Conservation (phyloP, 2,888 invertebrate genomes). For the Sesamia inferens region DNA sequence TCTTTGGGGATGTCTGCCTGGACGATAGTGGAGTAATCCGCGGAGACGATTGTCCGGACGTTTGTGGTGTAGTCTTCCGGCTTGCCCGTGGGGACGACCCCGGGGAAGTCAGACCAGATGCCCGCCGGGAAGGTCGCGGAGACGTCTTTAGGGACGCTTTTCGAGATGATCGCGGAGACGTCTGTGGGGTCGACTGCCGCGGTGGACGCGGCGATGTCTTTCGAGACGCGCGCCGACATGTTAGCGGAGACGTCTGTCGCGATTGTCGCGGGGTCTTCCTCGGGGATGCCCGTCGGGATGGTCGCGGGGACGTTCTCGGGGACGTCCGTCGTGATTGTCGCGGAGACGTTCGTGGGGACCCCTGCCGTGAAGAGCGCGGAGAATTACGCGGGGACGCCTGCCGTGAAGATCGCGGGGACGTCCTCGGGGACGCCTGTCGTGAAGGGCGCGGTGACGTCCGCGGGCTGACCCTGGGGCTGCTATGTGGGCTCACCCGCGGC, state of each 20-base stretch:
- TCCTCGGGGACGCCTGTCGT: slow-evolving; percentile 17
- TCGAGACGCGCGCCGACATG: not conserved
- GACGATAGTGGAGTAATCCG: slow-evolving; percentile 18
- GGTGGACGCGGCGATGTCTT: not conserved
- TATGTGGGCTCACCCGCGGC: slow-evolving; percentile 30
- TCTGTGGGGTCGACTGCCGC: not conserved
- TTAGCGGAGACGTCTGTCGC: not conserved
- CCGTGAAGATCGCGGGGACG: slow-evolving; percentile 4
- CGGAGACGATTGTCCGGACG: slow-evolving; percentile 3
- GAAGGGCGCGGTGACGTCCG: slow-evolving; percentile 28
- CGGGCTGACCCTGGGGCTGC: slow-evolving; percentile 40
- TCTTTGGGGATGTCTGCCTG: slow-evolving; percentile 16
- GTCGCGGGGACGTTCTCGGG: slow-evolving; percentile 8
- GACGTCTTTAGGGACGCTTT: not conserved
- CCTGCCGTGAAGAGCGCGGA: not conserved
- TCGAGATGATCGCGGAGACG: slow-evolving; percentile 1
- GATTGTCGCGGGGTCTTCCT: not conserved
- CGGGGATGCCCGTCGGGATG: slow-evolving; percentile 1
- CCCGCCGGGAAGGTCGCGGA: not conserved
- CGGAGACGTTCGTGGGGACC: slow-evolving; percentile 36
- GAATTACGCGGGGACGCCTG: slow-evolving; percentile 9
- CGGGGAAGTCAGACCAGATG: slow-evolving; percentile 1
- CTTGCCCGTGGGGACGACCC: not conserved
- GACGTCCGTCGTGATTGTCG: slow-evolving; percentile 19
- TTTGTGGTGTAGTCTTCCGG: slow-evolving; percentile 12